Conservation (phyloP, 2,113 vertebrate genomes). For the Eurystomus gularis region DNA sequence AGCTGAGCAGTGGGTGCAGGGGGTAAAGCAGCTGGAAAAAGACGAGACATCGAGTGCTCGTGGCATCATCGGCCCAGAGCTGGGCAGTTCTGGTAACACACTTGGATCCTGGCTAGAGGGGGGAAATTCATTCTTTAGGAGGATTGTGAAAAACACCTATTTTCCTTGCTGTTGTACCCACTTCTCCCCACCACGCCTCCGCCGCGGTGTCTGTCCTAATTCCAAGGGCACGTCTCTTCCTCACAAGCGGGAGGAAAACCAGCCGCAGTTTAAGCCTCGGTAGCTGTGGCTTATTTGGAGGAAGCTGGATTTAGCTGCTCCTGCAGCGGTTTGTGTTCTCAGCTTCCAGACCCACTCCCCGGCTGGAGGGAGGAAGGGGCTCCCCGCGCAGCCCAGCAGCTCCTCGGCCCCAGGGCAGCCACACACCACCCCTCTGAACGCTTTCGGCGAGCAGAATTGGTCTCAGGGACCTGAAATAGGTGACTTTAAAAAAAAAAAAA, state of each 20-base stretch:
- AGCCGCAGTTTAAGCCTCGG: neutral
- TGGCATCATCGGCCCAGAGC: neutral
- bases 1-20: neutral
- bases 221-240: neutral
- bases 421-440: rapidly evolving
- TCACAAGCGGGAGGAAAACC: neutral
- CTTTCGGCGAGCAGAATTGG: rapidly evolving
- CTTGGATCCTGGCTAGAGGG: neutral
- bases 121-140: neutral
- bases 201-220: neutral
- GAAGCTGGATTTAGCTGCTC: neutral
- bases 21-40: neutral
- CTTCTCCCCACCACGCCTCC: neutral
- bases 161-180: neutral
- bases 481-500: neutral
- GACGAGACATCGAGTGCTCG: rapidly evolving
- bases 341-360: neutral
- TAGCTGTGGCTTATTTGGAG: neutral
- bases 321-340: neutral
- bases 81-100: neutral
- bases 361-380: neutral
- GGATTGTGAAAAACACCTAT: neutral
- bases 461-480: neutral
- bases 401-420: neutral
- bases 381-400: rapidly evolving